Evolutionary conservation across 2,797 vertebrate genomes (phyloP).

Genomic region (Carcharodon carcharias): DNA sequence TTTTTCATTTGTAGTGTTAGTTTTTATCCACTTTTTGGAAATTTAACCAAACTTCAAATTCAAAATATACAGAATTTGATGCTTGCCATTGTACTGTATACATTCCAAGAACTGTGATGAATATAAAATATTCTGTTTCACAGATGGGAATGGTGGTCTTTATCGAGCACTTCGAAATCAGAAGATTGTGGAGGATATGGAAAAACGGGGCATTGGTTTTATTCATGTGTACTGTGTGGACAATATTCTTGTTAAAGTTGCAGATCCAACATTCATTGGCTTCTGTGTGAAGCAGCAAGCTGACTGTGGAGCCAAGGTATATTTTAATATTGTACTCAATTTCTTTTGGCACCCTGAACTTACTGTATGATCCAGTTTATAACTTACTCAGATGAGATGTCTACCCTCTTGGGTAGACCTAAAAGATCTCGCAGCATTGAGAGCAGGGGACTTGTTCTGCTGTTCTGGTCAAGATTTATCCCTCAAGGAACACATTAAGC

Average conservation of each 20-base stretch:
- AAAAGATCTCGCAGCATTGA: background rate
- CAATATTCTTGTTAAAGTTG: slow-evolving; percentile 93
- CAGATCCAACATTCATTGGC: slow-evolving; percentile 85
- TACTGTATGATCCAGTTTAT: background rate
- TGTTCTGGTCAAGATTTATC: background rate
- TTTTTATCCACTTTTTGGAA: background rate
- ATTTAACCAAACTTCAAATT: background rate
- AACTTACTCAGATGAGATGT: background rate
- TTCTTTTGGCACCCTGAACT: background rate
- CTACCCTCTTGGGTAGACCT: background rate
- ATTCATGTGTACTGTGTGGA: slow-evolving; percentile 95
- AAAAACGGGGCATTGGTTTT: slow-evolving; percentile 65
- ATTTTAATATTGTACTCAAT: background rate
- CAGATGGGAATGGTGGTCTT: slow-evolving; percentile 92
- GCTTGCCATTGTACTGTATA: background rate
- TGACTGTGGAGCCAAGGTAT: slow-evolving; percentile 92
- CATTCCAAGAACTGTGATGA: background rate
- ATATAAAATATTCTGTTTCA: background rate
- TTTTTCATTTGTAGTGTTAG: background rate
- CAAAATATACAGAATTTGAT: background rate
- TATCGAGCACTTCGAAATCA: slow-evolving; percentile 81
- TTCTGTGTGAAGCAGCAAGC: slow-evolving; percentile 87
- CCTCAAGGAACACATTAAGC: background rate
- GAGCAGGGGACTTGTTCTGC: background rate
- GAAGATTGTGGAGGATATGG: slow-evolving; percentile 78